These are phyloP conservation scores for Eubucco bourcierii DNA, from an alignment of 2,113 vertebrate genomes.

Conservation along the genomic window DNA sequence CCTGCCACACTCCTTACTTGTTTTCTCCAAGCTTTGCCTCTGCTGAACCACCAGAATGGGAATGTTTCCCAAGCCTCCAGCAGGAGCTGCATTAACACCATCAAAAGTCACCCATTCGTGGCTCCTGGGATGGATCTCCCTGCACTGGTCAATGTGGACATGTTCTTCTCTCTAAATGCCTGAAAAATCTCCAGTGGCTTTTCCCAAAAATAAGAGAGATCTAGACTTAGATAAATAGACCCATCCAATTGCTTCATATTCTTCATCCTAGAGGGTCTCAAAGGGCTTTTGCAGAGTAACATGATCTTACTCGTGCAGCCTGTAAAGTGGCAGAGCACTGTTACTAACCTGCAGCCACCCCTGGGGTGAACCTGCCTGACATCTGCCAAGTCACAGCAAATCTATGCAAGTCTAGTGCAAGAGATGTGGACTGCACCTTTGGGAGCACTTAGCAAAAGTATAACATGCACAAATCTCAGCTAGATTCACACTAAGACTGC, in stretches of 20 bases:
- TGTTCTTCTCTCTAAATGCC: background rate
- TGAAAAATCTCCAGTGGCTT: background rate
- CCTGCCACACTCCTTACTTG: background rate
- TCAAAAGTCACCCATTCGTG: background rate
- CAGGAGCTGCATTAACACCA: background rate
- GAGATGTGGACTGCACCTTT: background rate
- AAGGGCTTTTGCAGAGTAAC: constrained; percentile 17
- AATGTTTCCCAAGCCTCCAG: background rate
- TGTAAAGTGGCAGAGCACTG: constrained; percentile 23
- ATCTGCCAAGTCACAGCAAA: background rate
- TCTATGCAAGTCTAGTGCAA: constrained; percentile 7
- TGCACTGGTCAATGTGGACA: fast-evolving
- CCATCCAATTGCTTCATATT: background rate
- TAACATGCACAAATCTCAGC: background rate
- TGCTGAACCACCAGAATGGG: background rate
- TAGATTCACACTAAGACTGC: background rate
- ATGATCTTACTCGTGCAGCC: background rate
- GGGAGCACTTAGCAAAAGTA: background rate
- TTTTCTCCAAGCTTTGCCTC: background rate
- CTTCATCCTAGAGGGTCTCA: constrained; percentile 3
- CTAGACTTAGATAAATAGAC: background rate
- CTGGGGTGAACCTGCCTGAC: background rate
- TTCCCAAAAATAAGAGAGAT: background rate
- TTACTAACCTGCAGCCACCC: background rate
- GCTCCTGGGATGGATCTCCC: background rate